Evolutionary conservation across 35 echinoderm and acorn worm species (phyloP), one percentile per base, ranked within the genome.

Genomic region (Apostichopus californicus): DNA sequence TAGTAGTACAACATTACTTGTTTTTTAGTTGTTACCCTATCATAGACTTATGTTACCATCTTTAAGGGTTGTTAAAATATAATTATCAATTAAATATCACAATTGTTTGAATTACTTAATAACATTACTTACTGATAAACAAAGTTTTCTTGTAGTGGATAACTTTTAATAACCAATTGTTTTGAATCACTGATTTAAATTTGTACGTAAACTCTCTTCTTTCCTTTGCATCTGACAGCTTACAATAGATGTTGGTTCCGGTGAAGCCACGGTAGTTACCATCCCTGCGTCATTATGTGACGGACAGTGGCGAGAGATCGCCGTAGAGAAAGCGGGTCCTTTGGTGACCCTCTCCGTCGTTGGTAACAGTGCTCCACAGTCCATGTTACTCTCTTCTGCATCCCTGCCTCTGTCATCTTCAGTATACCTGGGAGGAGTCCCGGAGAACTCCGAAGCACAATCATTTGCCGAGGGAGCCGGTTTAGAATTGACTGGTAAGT

Each of bases 291-390:
- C 10, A 26, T 77, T 98, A 13, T 98, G 96, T 87, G 90, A 94
- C 90, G 96, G 96, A 34, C 92, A 94, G 21, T 98, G 96, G 96
- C 83, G 91, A 15, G 82, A 86, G 13, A 53, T 95, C 22, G 86
- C 84, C n/a, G 23, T 98, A n/a, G 79, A 21, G 8, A 94, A 92
- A 78, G 78, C 80, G 28, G 78, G 28, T 68, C 70, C 20, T 52
- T 90, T 90, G 66, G 72, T 98, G 23, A 88, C 90, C 20, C 14
- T 94, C 52, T 80, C 89, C 6, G 91, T 95, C 25, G 54, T 52
- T 52, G 92, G 86, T 72, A 78, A 66, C 26, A 73, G 7, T 26
- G 92, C 73, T n/a, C 85, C 11, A 23, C 77, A 4, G 65, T 21
- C 64, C 65, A 71, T 21, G 57, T 55, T 34, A 54, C 59, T 55